These are phyloP conservation scores for Aldabrachelys gigantea DNA, from an alignment of 2,113 vertebrate genomes.

Conservation along the genomic window DNA sequence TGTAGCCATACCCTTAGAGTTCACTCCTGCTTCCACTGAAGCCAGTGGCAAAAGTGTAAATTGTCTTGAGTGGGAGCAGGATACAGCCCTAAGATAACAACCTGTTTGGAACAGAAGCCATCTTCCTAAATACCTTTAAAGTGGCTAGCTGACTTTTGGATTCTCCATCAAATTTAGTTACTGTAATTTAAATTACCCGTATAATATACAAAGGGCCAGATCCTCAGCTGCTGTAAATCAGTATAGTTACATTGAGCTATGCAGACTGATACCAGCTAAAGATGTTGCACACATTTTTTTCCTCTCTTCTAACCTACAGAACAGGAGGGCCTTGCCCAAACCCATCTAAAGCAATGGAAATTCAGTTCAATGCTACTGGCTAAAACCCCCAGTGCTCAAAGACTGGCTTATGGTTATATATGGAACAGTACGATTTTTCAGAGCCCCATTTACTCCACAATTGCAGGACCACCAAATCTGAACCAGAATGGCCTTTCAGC, in stretches of 20 bases:
- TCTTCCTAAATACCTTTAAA: not conserved
- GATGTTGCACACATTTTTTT: not conserved
- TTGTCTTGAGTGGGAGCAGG: not conserved
- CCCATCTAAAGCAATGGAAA: not conserved
- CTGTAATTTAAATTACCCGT: not conserved
- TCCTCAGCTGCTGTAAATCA: not conserved
- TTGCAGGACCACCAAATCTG: not conserved
- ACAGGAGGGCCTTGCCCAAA: not conserved
- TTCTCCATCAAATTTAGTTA: not conserved
- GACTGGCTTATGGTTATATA: not conserved
- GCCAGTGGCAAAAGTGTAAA: conserved; percentile 20
- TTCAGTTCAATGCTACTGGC: not conserved
- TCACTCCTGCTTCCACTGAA: conserved; percentile 16
- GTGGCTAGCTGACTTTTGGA: not conserved
- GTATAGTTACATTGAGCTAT: not conserved
- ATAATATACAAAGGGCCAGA: not conserved
- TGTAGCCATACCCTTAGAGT: not conserved
- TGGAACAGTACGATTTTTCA: not conserved
- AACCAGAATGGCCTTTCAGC: not conserved
- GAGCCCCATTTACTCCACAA: not conserved
- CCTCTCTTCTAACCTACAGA: not conserved
- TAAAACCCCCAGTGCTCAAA: not conserved
- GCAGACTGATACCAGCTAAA: not conserved
- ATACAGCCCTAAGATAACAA: not conserved
- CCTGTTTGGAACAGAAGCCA: not conserved